Percentiles rank a stretch among this genome's conserved stretches.
Conservation (phyloP, 2,888 invertebrate genomes). For the Zygothrica quintamaculata region DNA sequence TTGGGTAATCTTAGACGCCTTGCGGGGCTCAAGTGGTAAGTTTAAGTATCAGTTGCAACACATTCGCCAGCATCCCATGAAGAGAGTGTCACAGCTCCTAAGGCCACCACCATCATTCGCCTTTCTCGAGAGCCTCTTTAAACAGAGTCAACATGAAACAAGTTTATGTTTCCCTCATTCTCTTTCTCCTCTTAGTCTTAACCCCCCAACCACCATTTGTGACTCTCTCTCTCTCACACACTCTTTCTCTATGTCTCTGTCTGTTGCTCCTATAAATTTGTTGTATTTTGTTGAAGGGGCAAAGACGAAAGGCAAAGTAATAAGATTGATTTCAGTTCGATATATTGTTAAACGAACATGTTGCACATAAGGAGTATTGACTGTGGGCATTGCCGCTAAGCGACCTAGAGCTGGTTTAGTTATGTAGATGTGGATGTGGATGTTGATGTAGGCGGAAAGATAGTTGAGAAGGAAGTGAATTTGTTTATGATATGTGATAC, state of each 20-base stretch:
- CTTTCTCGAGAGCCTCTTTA: conserved; percentile 25
- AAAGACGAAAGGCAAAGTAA: not conserved
- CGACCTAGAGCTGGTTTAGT: conserved; percentile 35
- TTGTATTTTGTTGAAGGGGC: no score
- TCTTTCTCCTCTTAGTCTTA: not conserved
- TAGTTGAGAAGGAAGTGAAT: conserved; percentile 23
- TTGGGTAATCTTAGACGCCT: conserved; percentile 49
- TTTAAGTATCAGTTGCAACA: conserved; percentile 41
- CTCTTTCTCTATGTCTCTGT: not conserved
- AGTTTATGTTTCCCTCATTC: conserved; percentile 15
- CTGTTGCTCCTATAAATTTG: no score
- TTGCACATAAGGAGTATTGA: conserved; percentile 32
- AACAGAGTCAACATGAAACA: conserved; percentile 36
- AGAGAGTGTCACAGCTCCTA: conserved; percentile 34
- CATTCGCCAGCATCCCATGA: conserved; percentile 14
- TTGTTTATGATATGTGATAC: conserved; percentile 2
- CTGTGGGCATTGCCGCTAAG: conserved; percentile 32
- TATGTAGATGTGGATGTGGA: conserved; percentile 7
- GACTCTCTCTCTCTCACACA: not conserved
- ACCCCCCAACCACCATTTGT: not conserved
- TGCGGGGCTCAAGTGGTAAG: conserved; percentile 36
- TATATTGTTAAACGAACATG: conserved; percentile 26
- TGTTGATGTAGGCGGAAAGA: not conserved
- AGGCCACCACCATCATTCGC: conserved; percentile 1
- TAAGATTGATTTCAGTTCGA: conserved; percentile 49